Evolutionary conservation across 1,140 invertebrate species (phyloP), one percentile per base, ranked within the genome.

Genomic region (Hylaeus anthracinus): DNA sequence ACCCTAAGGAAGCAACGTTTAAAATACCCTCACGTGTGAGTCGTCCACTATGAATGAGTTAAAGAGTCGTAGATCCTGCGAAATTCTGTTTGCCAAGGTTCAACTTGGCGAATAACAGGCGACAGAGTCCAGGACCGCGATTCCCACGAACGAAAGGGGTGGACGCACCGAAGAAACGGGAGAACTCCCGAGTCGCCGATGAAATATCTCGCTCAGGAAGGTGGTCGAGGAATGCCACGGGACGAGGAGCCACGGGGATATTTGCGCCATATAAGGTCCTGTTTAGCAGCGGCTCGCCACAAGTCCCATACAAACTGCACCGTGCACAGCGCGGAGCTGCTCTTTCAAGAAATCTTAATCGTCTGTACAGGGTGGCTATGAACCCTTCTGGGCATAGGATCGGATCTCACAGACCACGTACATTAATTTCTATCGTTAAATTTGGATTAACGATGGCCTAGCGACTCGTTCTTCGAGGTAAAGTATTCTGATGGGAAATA

Each of bases 251-350:
- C 64, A 53, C 45, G 43, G 56, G 72, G 61, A 84, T 76, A 79
- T 90, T 88, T 86, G 71, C 53, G 72, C 86, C 85, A 51, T 90
- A 88, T 88, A 90, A 82, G 88, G 86, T 80, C 69, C 75, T 79
- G 85, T 83, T 90, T 90, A 88, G 82, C 81, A 65, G 72, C 65
- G 84, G 70, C 81, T 69, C n/a, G 55, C 67, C 71, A 63, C 71
- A 15, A 55, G 81, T 79, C 63, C 39, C 55, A 58, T 67, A 72
- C 72, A 69, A 77, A 76, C 1, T 1, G 4, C 14, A 3, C 8
- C 15, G 14, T 43, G 10, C 14, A 2, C 12, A 5, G 2, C 1
- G 3, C 14, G 8, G 37, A 5, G 15, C 5, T 5, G 41, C 26
- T 41, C 65, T n/a, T 66, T 37, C 65, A 45, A 66, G 43, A 66